These are phyloP conservation scores for Drosophila sp. DNA, from an alignment of 1,140 invertebrate genomes.

Conservation along the genomic window DNA sequence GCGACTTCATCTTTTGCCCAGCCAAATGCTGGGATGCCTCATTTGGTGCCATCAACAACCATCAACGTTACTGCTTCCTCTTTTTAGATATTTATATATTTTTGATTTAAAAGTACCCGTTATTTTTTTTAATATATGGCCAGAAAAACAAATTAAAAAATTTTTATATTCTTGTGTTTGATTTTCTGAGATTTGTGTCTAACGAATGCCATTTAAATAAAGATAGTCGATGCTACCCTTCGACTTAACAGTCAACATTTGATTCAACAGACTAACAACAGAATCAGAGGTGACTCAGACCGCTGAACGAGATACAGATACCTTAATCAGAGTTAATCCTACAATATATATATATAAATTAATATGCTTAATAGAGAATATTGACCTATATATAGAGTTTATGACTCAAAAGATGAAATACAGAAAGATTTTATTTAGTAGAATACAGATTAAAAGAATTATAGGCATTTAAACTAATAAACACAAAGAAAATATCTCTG, in stretches of 20 bases:
- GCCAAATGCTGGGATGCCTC: not conserved
- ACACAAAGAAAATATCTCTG: too few species aligned
- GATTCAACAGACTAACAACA: not conserved
- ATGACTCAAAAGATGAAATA: too few species aligned
- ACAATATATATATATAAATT: too few species aligned
- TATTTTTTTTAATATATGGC: not conserved
- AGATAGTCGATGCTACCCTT: not conserved
- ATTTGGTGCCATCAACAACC: not conserved
- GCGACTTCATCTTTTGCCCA: not conserved
- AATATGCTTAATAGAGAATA: too few species aligned
- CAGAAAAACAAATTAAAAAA: constrained; percentile 19
- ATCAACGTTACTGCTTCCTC: constrained; percentile 8
- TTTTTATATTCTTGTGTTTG: constrained; percentile 7
- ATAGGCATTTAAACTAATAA: too few species aligned
- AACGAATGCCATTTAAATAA: constrained; percentile 17
- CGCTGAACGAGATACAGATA: too few species aligned
- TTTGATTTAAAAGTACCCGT: not conserved
- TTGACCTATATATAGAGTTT: too few species aligned
- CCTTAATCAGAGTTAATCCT: too few species aligned
- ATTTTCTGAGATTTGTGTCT: constrained; percentile 17
- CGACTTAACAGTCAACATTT: not conserved
- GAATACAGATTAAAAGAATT: too few species aligned
- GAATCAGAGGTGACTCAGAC: constrained; percentile 3
- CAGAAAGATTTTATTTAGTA: too few species aligned
- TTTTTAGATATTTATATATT: not conserved